Percentiles rank a stretch among this genome's conserved stretches.
Evolutionary conservation across 2,888 invertebrate genomes (phyloP).

Genomic region (Cephus runcator): DNA sequence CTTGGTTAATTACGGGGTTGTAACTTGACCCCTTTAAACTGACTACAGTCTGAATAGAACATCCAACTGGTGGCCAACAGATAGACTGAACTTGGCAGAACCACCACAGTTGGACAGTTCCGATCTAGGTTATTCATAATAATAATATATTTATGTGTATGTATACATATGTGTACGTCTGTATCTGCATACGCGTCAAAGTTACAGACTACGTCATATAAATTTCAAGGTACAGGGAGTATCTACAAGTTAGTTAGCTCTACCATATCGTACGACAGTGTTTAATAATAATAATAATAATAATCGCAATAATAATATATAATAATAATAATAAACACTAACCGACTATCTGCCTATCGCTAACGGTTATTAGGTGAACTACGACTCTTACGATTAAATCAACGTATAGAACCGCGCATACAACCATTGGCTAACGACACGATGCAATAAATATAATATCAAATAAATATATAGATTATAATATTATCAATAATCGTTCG

Average conservation of each 20-base stretch:
- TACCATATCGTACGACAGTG: slow-evolving; percentile 42
- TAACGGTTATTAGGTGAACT: slow-evolving; percentile 42
- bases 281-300: slow-evolving; percentile 11
- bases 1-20: neutral
- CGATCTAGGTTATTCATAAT: neutral
- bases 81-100: neutral
- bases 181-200: slow-evolving; percentile 33
- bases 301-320: neutral
- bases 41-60: neutral
- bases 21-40: neutral
- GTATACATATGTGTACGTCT: slow-evolving; percentile 24
- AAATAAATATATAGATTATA: slow-evolving; percentile 39
- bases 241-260: slow-evolving; percentile 50
- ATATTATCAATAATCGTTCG: slow-evolving; percentile 38
- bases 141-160: slow-evolving; percentile 22
- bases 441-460: slow-evolving; percentile 42
- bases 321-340: neutral
- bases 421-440: slow-evolving; percentile 30
- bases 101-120: neutral
- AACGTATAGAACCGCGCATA: slow-evolving; percentile 33
- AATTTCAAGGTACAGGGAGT: slow-evolving; percentile 62
- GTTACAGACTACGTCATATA: slow-evolving; percentile 52
- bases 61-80: neutral
- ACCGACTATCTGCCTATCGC: neutral
- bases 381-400: slow-evolving; percentile 45